Percentiles rank a stretch among this genome's conserved stretches.
Evolutionary conservation across 92 coral and sea anemone species (phyloP).

Genomic region (Blastomussa wellsi): DNA sequence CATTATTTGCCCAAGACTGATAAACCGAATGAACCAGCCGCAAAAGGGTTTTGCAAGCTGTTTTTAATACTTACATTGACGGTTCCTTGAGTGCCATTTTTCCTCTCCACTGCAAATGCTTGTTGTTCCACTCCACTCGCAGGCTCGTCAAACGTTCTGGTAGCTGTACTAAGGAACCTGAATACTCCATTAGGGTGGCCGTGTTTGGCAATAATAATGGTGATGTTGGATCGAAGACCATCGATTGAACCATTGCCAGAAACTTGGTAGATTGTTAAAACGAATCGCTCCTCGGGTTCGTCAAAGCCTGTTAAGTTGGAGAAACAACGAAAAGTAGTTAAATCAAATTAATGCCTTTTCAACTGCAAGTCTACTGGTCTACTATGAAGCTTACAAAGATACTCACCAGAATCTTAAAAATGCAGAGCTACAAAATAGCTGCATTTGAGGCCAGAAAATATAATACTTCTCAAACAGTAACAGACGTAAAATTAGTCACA

Average conservation of each 20-base stretch:
- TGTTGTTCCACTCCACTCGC: slow-evolving; percentile 40
- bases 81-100: slow-evolving; percentile 73
- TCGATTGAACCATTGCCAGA: slow-evolving; percentile 89
- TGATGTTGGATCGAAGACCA: slow-evolving; percentile 75
- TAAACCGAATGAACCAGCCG: background rate
- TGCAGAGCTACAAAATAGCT: too few relatives aligned
- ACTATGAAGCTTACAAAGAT: too few relatives aligned
- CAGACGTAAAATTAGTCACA: too few relatives aligned
- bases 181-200: slow-evolving; percentile 96
- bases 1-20: too few relatives aligned
- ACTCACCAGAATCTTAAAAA: too few relatives aligned
- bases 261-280: slow-evolving; percentile 62
- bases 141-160: slow-evolving; percentile 66
- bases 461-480: too few relatives aligned
- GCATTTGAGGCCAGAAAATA: too few relatives aligned
- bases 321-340: background rate
- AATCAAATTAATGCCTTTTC: background rate
- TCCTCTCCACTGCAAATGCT: slow-evolving; percentile 68
- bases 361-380: too few relatives aligned
- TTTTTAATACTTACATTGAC: slow-evolving; percentile 70
- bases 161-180: slow-evolving; percentile 65
- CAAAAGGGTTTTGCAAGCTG: background rate
- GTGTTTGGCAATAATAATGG: slow-evolving; percentile 75
- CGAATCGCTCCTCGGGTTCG: slow-evolving; percentile 86
- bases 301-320: slow-evolving; percentile 25